Conservation (phyloP, 2,888 invertebrate genomes). For the Heliconius hortense region DNA sequence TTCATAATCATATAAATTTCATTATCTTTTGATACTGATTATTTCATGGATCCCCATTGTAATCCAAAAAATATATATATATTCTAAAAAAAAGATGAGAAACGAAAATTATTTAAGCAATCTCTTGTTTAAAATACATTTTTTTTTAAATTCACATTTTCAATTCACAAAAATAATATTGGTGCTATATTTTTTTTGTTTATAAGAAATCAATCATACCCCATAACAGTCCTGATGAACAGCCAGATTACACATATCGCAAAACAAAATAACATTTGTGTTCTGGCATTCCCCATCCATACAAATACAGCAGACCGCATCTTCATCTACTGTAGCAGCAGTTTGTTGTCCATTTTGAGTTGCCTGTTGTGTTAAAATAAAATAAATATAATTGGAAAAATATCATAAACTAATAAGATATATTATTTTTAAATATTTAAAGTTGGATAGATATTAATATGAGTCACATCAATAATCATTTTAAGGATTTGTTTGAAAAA, state of each 20-base stretch:
- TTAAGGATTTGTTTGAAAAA: too few relatives aligned
- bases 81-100: too few relatives aligned
- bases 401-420: not conserved
- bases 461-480: too few relatives aligned
- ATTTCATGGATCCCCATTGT: too few relatives aligned
- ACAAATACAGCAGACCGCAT: conserved; percentile 99
- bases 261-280: conserved; percentile 98
- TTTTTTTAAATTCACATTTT: too few relatives aligned
- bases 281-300: conserved; percentile 99
- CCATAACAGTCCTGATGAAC: conserved; percentile 99
- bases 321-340: conserved; percentile 95
- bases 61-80: too few relatives aligned
- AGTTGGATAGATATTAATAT: too few relatives aligned
- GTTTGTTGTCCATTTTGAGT: conserved; percentile 85
- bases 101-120: too few relatives aligned
- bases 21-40: too few relatives aligned
- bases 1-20: too few relatives aligned
- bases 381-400: not conserved
- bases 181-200: not conserved
- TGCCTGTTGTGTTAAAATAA: conserved; percentile 63
- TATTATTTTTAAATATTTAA: not conserved
- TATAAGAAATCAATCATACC: conserved; percentile 71
- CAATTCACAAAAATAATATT: too few relatives aligned
- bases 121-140: too few relatives aligned
- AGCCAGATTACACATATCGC: conserved; percentile 99